Base-by-base conservation (phyloP, 2,113 vertebrate species). In the Ancistrus triradiatus region DNA sequence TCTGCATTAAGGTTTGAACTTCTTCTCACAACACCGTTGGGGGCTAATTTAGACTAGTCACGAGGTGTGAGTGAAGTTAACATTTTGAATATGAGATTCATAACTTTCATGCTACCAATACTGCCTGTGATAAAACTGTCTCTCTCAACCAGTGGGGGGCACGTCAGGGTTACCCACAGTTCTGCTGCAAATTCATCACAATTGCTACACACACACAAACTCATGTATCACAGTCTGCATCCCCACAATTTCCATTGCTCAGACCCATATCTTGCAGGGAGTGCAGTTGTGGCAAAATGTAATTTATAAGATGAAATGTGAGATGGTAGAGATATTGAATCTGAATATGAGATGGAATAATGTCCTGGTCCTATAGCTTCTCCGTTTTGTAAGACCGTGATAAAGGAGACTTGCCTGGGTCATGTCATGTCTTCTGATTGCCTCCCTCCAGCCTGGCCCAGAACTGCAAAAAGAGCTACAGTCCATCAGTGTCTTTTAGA, bases 291-390 rank as follows among this genome's bases (percentile, higher is more conserved):
- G 55, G 22, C 38, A 42, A 40, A 58, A 48, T 27, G 50, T 19
- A 47, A 24, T 65, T 65, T 33, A 33, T 37, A 24, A 27, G 42
- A 66, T 56, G 42, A 37, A 66, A 56, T 37, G 38, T 42, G 11
- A 25, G 6, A 27, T 42, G 25, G 37, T 22, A 43, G 19, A 22
- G 22, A 38, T 42, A 27, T 43, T 22, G 14, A 43, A 42, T 25
- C 37, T 8, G 9, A 58, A 43, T 25, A 42, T 15, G n/a, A 14
- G 38, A 9, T 10, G 11, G 35, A 40, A 7, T 21, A 42, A 25
- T 15, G 8, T 58, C 21, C 55, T 27, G 55, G 55, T 58, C 43
- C 22, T 43, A 38, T 21, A 27, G 38, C 37, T 42, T 43, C 38
- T 57, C 13, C 19, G n/a, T 43, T 18, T 43, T 27, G 15, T n/a